These are phyloP conservation scores for Lagria hirta DNA, from an alignment of 2,888 invertebrate species.

Conservation along the genomic window DNA sequence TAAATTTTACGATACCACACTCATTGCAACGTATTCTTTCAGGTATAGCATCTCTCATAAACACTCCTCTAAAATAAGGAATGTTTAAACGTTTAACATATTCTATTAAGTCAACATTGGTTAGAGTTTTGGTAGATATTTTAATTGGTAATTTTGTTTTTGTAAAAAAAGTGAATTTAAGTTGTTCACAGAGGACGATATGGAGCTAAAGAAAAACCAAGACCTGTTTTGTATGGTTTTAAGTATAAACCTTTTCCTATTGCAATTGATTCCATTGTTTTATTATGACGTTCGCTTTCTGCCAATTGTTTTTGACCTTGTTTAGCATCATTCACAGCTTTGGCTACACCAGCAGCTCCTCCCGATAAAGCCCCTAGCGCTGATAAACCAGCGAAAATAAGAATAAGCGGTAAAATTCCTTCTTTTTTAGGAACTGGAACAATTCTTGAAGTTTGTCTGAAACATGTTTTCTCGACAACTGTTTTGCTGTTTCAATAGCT, in stretches of 20 bases:
- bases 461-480: background rate
- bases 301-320: constrained; percentile 38
- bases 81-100: constrained; percentile 25
- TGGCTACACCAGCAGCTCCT: constrained; percentile 45
- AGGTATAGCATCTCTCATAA: constrained; percentile 27
- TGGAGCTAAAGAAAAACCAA: constrained; percentile 19
- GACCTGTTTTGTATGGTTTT: constrained; percentile 35
- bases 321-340: constrained; percentile 43
- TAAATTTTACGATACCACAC: constrained; percentile 16
- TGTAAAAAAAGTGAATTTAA: too few relatives aligned
- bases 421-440: constrained; percentile 44
- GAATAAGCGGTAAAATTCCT: constrained; percentile 35
- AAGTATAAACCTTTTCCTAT: constrained; percentile 39
- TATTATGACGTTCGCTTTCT: constrained; percentile 45
- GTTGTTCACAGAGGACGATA: too few relatives aligned
- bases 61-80: constrained; percentile 30
- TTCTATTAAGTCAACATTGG: constrained; percentile 21
- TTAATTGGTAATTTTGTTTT: constrained; percentile 28
- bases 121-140: constrained; percentile 26
- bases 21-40: constrained; percentile 6
- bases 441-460: constrained; percentile 14
- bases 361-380: constrained; percentile 45
- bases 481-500: constrained; percentile 1
- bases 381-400: constrained; percentile 44
- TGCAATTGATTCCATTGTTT: constrained; percentile 48